phyloP scores from a whole-genome alignment of 2,113 vertebrate genomes.

The Centrocercus urophasianus region DNA sequence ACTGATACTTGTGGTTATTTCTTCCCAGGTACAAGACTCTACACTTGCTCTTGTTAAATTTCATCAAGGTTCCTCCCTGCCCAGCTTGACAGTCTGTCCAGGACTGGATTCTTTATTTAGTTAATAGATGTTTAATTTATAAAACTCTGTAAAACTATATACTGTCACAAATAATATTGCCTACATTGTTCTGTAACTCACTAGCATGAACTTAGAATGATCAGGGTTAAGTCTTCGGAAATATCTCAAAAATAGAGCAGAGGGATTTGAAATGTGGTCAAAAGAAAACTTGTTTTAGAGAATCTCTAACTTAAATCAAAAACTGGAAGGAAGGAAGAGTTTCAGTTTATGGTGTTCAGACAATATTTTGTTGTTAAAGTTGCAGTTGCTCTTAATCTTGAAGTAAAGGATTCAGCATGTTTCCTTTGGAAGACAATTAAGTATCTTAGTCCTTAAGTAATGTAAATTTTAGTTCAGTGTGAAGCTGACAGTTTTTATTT shows the following conservation, averaged over 20 bases:
- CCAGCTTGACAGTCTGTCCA: no score
- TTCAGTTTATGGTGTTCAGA: background rate
- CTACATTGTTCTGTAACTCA: background rate
- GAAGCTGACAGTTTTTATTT: background rate
- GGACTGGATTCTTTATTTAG: no score
- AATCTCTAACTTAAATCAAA: background rate
- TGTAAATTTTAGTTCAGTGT: constrained; percentile 2
- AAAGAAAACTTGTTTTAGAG: constrained; percentile 1
- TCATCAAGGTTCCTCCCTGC: no score
- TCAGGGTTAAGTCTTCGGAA: background rate
- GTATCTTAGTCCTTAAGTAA: background rate
- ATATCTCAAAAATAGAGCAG: background rate
- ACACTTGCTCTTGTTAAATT: no score
- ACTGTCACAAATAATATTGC: background rate
- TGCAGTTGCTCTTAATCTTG: constrained; percentile 57
- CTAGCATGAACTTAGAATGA: background rate
- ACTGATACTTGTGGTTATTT: no score
- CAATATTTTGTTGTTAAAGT: constrained; percentile 37
- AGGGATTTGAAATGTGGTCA: background rate
- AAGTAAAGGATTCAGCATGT: background rate
- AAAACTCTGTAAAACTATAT: background rate
- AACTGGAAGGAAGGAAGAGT: background rate
- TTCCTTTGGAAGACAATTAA: constrained; percentile 28
- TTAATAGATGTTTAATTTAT: background rate
- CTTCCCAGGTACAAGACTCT: no score